Percentiles rank a stretch among this genome's conserved stretches.
phyloP scores from a whole-genome alignment of 2,888 invertebrate species.

The Drosophila austrosaltans region DNA sequence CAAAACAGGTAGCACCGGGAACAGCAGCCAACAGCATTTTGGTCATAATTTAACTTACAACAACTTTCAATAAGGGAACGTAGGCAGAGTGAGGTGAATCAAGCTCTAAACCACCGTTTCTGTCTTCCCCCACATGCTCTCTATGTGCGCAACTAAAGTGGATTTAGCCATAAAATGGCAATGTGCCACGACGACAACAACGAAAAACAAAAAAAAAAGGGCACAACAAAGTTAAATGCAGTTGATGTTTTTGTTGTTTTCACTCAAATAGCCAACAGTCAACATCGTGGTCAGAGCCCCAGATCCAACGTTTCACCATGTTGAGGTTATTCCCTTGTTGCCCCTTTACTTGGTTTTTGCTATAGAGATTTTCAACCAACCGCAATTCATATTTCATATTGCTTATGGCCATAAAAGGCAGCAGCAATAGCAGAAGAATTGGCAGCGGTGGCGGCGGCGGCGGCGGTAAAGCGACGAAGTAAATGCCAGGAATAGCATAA shows the following conservation, averaged over 20 bases:
- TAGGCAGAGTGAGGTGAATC: slow-evolving; percentile 51
- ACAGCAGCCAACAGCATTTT: slow-evolving; percentile 47
- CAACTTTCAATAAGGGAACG: slow-evolving; percentile 73
- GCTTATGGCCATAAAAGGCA: slow-evolving; percentile 61
- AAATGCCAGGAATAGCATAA: slow-evolving; percentile 56
- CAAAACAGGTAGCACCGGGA: slow-evolving; percentile 35
- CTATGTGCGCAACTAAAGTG: slow-evolving; percentile 60
- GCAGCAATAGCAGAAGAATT: slow-evolving; percentile 11
- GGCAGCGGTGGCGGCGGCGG: not conserved
- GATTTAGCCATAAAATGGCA: slow-evolving; percentile 76
- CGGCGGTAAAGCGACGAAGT: slow-evolving; percentile 25
- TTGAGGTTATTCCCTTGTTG: slow-evolving; percentile 25
- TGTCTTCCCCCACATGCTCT: slow-evolving; percentile 24
- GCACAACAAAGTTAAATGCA: slow-evolving; percentile 73
- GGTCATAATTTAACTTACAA: slow-evolving; percentile 77
- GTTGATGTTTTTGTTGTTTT: slow-evolving; percentile 69
- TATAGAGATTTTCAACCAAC: slow-evolving; percentile 63
- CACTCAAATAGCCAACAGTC: slow-evolving; percentile 48
- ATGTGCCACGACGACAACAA: slow-evolving; percentile 54
- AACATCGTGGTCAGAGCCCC: slow-evolving; percentile 34
- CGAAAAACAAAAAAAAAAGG: slow-evolving; percentile 36
- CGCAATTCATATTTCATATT: slow-evolving; percentile 78
- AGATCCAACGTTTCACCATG: slow-evolving; percentile 22
- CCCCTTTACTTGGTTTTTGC: slow-evolving; percentile 30
- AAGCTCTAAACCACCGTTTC: slow-evolving; percentile 26